Evolutionary conservation across 2,888 invertebrate species (phyloP), one percentile per base, ranked within the genome.

Genomic region (Heteromyza rotundicornis): DNA sequence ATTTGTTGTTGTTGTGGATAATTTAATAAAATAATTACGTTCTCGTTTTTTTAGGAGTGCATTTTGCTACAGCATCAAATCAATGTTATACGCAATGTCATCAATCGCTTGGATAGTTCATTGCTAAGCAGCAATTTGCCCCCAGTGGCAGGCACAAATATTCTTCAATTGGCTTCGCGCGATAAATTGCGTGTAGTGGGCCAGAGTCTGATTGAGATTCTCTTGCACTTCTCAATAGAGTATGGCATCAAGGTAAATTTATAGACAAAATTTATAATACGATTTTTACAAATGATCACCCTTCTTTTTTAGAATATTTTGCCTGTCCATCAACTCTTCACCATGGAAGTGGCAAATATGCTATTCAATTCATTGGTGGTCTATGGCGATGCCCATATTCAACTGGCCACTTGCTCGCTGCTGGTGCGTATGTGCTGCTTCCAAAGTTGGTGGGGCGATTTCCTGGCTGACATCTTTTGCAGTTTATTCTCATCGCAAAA

Each of bases 371-470:
- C 90, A 27, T 84, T 92, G 76, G 90, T 92, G 82, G 88, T 95
- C 65, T 89, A 88, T 74, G 92, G 92, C 77, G 89, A 91, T 65
- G 91, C 92, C 1, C 88, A 91, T 63, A 86, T 92, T 62, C 95
- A 95, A 77, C 86, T 94, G 49, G 88, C 92, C 19, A 89, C 91
- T 16, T 92, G 89, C 56, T 90, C 94, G 22, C 84, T 96, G 64
- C 84, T 94, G 75, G 92, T 94, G 61, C 88, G 92, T 55, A 89
- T 90, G 78, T 85, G 85, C 51, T 91, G 91, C 75, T 86, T 87
- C 60, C 89, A 90, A 77, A 85, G 86, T 10, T 96, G 95, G 92
- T 96, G 96, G 96, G 96, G 96, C 47, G 88, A 90, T 68, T 94
- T 93, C 76, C 86, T 96, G n/a, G 92, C 94, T 0, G 90, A 91